These are phyloP conservation scores for Hetaerina americana DNA, from an alignment of 1,140 invertebrate species.

Conservation along the genomic window DNA sequence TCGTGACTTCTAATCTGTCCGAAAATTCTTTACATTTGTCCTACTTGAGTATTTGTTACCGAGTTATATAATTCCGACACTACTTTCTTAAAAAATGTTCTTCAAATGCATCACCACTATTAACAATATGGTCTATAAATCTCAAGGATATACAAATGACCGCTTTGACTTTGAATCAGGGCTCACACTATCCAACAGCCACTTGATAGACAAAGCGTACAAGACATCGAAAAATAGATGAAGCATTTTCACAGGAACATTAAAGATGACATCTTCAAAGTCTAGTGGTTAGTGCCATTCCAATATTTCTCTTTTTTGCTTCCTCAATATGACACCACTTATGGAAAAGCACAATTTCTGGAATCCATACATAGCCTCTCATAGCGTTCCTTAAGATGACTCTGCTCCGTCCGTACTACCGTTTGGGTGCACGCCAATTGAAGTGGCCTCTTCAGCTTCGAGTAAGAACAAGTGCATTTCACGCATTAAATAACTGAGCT, in stretches of 20 bases:
- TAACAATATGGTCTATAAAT: background rate
- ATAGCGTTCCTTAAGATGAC: background rate
- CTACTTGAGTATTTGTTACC: too few relatives aligned
- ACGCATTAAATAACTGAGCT: background rate
- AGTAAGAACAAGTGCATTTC: background rate
- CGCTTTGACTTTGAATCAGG: background rate
- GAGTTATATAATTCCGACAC: background rate
- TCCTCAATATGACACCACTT: background rate
- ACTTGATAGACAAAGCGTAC: background rate
- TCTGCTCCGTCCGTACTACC: background rate
- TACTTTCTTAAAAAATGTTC: constrained; percentile 1
- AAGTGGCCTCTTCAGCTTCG: background rate
- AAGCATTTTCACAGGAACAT: background rate
- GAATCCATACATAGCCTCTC: background rate
- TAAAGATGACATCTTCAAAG: background rate
- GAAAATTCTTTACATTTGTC: background rate
- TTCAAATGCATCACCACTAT: background rate
- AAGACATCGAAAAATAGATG: background rate
- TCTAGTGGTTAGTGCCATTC: background rate
- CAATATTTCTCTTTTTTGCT: background rate
- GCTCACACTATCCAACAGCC: background rate
- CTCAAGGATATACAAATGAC: background rate
- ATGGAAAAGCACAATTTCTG: background rate
- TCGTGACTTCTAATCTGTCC: background rate
- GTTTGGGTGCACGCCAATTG: background rate